Percentiles rank a stretch among this genome's conserved stretches.
These are phyloP conservation scores for Nesoenas mayeri DNA, from an alignment of 2,113 vertebrate species.

Conservation along the genomic window DNA sequence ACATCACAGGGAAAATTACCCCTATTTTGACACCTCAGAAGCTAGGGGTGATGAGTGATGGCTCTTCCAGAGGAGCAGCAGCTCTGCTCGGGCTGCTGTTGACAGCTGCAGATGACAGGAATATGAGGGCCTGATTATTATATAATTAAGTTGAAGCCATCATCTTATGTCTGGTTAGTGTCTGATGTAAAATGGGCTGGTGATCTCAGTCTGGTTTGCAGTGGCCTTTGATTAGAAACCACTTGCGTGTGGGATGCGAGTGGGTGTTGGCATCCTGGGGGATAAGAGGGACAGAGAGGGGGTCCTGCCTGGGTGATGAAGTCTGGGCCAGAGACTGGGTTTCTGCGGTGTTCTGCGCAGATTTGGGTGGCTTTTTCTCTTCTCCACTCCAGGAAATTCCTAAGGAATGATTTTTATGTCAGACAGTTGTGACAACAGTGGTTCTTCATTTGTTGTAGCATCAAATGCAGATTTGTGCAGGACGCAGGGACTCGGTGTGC, in stretches of 20 bases:
- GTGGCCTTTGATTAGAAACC: not conserved
- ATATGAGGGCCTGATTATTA: constrained; percentile 42
- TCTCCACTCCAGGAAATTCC: not conserved
- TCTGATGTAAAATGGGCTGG: not conserved
- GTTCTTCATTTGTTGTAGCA: not conserved
- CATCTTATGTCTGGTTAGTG: not conserved
- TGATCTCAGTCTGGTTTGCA: not conserved
- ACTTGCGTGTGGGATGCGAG: accelerated
- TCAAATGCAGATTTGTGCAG: not conserved
- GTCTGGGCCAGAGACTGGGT: not conserved
- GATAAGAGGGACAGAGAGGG: not conserved
- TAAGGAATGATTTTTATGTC: not conserved
- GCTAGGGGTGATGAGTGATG: not conserved
- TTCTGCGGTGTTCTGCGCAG: not conserved
- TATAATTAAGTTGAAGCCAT: constrained; percentile 36
- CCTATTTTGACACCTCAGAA: constrained; percentile 39
- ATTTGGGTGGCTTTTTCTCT: not conserved
- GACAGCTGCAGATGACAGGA: constrained; percentile 40
- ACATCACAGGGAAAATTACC: not conserved
- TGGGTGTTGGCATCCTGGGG: not conserved
- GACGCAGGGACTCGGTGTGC: not conserved
- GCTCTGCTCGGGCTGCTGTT: not conserved
- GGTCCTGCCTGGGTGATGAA: not conserved
- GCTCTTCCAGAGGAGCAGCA: constrained; percentile 23
- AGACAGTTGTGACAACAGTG: not conserved